Percentiles rank a stretch among this genome's conserved stretches.
Evolutionary conservation across 2,888 invertebrate genomes (phyloP).

Genomic region (Agriopis leucophaearia): DNA sequence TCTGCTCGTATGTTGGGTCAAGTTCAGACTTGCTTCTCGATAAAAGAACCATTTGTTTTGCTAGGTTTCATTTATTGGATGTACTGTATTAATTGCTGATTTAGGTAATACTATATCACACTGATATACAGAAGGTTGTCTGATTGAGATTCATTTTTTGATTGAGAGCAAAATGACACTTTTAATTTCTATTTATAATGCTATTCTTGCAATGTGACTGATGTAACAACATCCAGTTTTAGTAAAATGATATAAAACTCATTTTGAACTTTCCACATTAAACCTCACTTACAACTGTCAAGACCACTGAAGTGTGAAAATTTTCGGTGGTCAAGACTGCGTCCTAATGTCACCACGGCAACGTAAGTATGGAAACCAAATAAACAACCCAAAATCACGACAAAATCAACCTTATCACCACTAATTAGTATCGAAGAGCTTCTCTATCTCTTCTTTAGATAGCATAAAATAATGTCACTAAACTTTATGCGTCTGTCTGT

Average conservation of each 20-base stretch:
- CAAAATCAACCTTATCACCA: conserved; percentile 33
- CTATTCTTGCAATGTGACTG: no score
- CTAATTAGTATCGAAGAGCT: conserved; percentile 1
- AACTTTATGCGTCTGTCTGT: no score
- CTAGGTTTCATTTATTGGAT: neutral
- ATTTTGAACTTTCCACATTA: conserved; percentile 8
- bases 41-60: conserved; percentile 51
- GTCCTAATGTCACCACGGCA: conserved; percentile 9
- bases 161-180: no score
- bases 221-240: no score
- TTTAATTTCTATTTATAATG: no score
- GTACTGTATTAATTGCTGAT: neutral
- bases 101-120: neutral
- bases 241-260: no score
- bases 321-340: no score
- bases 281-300: conserved; percentile 10
- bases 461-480: no score
- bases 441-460: no score
- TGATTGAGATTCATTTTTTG: no score
- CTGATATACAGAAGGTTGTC: no score
- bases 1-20: conserved; percentile 57
- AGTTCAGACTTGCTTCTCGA: conserved; percentile 62
- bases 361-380: conserved; percentile 28
- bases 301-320: no score
- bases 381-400: conserved; percentile 3